Percentiles rank a stretch among this genome's conserved stretches.
phyloP scores from a whole-genome alignment of 2,113 vertebrate genomes.

The Sakesphorus luctuosus region DNA sequence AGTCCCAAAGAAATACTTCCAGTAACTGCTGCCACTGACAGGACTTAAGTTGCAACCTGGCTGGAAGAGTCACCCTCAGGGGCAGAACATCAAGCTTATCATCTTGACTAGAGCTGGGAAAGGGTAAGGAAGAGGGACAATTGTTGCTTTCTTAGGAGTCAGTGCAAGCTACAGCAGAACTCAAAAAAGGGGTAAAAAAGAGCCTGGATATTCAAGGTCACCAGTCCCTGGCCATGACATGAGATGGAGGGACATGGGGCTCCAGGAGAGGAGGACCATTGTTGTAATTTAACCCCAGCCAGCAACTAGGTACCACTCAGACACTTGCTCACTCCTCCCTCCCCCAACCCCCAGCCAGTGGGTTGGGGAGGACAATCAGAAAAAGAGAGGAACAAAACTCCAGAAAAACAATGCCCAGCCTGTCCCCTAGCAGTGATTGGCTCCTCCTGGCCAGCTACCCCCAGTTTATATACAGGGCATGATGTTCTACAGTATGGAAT shows the following conservation, averaged over 20 bases:
- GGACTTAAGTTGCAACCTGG: background rate
- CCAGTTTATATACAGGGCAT: background rate
- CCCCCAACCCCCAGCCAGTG: too few relatives aligned
- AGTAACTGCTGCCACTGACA: background rate
- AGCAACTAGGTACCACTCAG: background rate
- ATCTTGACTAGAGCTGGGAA: background rate
- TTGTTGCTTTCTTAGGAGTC: background rate
- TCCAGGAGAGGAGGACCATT: background rate
- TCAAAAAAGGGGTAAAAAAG: background rate
- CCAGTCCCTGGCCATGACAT: background rate
- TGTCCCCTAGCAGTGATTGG: rapidly evolving
- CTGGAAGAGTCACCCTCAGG: background rate
- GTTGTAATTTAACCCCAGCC: background rate
- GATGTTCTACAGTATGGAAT: rapidly evolving
- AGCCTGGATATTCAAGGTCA: background rate
- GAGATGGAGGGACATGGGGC: background rate
- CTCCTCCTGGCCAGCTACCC: background rate
- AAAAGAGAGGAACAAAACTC: background rate
- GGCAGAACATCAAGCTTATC: rapidly evolving
- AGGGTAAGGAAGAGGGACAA: background rate
- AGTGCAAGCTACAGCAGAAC: background rate
- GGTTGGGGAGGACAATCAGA: background rate
- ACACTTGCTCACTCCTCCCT: background rate
- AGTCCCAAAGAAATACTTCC: background rate
- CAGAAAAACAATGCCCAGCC: background rate